These are phyloP conservation scores for Exaiptasia diaphana DNA, from an alignment of 64 coral and sea anemone genomes.

Conservation along the genomic window DNA sequence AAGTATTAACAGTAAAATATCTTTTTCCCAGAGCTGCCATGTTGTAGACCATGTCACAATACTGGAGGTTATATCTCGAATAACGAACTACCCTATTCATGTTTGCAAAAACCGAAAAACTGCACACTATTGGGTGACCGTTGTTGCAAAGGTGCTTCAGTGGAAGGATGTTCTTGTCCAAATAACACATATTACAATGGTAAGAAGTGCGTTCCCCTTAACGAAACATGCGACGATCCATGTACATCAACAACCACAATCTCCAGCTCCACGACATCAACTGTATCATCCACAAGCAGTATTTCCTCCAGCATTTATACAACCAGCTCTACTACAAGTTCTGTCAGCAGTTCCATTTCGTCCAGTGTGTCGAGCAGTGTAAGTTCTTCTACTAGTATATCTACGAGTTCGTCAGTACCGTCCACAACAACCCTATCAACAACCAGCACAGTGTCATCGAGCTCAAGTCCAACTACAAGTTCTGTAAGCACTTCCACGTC, in stretches of 20 bases:
- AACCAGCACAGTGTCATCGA: neutral
- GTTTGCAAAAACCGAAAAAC: conserved; percentile 39
- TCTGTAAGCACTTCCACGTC: neutral
- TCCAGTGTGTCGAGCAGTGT: neutral
- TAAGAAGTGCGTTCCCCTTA: conserved; percentile 78
- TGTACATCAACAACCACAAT: neutral
- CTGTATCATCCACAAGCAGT: neutral
- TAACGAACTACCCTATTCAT: conserved; percentile 64
- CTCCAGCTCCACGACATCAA: neutral
- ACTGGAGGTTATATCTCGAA: conserved; percentile 72
- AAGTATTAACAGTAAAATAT: no score
- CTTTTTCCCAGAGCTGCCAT: conserved; percentile 72
- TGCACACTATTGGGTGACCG: conserved; percentile 48
- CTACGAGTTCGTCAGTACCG: neutral
- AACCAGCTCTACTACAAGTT: conserved; percentile 21
- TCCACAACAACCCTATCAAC: neutral
- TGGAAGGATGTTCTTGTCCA: conserved; percentile 91
- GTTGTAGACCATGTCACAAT: conserved; percentile 85
- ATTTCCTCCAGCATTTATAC: conserved; percentile 7
- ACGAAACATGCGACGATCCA: neutral
- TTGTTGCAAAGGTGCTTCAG: conserved; percentile 70
- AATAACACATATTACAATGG: conserved; percentile 65
- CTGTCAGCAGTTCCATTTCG: neutral
- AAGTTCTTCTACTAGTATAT: neutral
- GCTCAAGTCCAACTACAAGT: neutral